Conservation (phyloP, 2,888 invertebrate species). For the Cenopis cana region DNA sequence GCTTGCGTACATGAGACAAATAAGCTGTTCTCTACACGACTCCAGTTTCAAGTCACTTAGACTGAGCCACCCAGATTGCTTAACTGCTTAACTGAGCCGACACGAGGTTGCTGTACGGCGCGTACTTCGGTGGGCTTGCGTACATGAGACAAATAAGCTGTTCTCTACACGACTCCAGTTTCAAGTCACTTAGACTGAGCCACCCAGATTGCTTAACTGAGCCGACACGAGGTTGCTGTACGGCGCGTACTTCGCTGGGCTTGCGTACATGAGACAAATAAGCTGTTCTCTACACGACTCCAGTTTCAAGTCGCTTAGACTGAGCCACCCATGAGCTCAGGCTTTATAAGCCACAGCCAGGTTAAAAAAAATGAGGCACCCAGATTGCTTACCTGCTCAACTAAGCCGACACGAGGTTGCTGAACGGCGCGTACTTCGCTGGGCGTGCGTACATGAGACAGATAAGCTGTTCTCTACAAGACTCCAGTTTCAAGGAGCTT, state of each 20-base stretch:
- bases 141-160: constrained; percentile 95
- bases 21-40: constrained; percentile 91
- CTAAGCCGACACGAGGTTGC: constrained; percentile 94
- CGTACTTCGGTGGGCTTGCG: constrained; percentile 93
- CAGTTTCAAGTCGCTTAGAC: constrained; percentile 51
- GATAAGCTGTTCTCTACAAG: constrained; percentile 92
- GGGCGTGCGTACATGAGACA: constrained; percentile 95
- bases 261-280: constrained; percentile 94
- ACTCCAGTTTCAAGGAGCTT: constrained; percentile 82
- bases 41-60: constrained; percentile 57
- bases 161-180: constrained; percentile 88
- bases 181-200: constrained; percentile 83
- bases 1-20: constrained; percentile 93
- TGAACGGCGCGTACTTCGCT: constrained; percentile 94
- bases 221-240: constrained; percentile 95
- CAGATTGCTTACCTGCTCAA: constrained; percentile 89
- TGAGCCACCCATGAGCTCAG: no score
- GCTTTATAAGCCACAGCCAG: no score
- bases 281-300: constrained; percentile 91
- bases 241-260: constrained; percentile 94
- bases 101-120: constrained; percentile 94
- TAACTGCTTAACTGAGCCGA: constrained; percentile 95
- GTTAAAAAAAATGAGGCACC: no score
- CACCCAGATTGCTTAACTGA: no score
- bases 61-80: constrained; percentile 47